These are phyloP conservation scores for Tetramorium parvispinum DNA, from an alignment of 1,140 invertebrate species.

Conservation along the genomic window DNA sequence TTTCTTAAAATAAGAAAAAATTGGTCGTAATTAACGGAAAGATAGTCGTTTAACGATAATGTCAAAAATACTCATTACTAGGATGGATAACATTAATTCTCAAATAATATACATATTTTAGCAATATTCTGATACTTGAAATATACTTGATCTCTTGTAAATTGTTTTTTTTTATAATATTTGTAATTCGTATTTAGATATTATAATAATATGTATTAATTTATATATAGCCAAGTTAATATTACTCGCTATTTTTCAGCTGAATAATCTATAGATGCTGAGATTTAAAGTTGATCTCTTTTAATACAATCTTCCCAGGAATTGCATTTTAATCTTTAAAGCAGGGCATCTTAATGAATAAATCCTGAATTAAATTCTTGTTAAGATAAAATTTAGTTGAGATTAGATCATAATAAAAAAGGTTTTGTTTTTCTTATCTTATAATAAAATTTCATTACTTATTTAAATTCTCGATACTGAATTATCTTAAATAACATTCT, in stretches of 20 bases:
- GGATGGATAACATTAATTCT: not conserved
- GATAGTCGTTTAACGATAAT: not conserved
- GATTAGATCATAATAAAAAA: not conserved
- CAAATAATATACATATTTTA: not conserved
- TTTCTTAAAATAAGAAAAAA: not conserved
- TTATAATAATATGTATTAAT: not conserved
- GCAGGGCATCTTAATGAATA: constrained; percentile 5
- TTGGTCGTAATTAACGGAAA: not conserved
- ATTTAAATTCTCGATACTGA: constrained; percentile 20
- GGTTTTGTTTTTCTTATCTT: not conserved
- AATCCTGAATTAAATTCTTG: constrained; percentile 6
- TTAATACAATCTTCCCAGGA: not conserved
- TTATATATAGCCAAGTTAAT: not conserved
- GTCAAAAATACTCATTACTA: not conserved
- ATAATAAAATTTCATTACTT: not conserved
- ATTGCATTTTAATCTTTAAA: constrained; percentile 5
- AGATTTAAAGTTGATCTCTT: not conserved
- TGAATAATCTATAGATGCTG: not conserved
- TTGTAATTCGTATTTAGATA: not conserved
- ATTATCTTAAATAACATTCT: not conserved
- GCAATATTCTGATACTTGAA: too few relatives aligned
- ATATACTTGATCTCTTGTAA: not conserved
- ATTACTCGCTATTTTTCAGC: not conserved
- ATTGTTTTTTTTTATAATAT: not conserved
- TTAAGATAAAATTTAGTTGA: constrained; percentile 12